A percentile compares a stretch with the other conserved stretches of the same genome.
Evolutionary conservation across 2,797 vertebrate species (phyloP).

Genomic region (Ciconia nigra): DNA sequence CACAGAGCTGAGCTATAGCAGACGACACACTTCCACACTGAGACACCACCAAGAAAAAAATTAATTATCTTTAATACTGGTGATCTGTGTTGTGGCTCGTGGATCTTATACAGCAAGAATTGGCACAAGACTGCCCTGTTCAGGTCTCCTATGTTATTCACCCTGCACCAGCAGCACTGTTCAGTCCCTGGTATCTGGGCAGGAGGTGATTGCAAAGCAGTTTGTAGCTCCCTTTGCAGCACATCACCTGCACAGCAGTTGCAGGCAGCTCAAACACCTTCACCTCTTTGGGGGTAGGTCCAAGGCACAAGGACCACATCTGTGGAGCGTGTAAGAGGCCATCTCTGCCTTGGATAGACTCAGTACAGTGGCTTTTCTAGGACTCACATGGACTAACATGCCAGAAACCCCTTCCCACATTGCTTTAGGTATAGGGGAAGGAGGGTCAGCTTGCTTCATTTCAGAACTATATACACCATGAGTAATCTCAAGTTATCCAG

Average conservation of each 20-base stretch:
- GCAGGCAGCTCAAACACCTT: background rate
- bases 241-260: background rate
- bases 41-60: background rate
- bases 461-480: too few relatives aligned
- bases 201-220: background rate
- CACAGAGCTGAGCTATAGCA: background rate
- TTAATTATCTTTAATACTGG: background rate
- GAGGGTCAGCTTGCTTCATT: background rate
- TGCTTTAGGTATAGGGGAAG: background rate
- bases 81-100: too few relatives aligned
- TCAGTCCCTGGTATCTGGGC: too few relatives aligned
- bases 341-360: background rate
- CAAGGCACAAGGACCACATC: background rate
- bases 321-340: background rate
- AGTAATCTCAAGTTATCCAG: background rate
- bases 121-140: too few relatives aligned
- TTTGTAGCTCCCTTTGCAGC: background rate
- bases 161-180: background rate
- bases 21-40: background rate
- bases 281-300: background rate
- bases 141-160: background rate
- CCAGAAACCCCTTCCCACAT: background rate
- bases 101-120: background rate
- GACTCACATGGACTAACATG: background rate
- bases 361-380: background rate